Conservation (phyloP, 2,888 invertebrate genomes). For the Himalopsyche kuldschensis region DNA sequence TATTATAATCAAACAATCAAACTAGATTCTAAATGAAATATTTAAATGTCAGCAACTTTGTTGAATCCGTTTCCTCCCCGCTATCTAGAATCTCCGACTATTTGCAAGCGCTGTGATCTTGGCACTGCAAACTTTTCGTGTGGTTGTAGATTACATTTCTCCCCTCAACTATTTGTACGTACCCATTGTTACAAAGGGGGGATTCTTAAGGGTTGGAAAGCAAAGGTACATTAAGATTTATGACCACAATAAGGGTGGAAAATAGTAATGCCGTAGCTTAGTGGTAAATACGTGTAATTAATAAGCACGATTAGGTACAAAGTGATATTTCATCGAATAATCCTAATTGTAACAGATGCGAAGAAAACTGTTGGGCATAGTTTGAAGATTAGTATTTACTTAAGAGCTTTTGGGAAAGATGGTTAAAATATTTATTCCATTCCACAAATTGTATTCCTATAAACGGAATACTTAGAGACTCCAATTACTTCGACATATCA, state of each 20-base stretch:
- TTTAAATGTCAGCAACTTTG: too few species aligned
- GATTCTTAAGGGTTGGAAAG: not conserved
- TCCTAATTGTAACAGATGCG: not conserved
- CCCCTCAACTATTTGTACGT: not conserved
- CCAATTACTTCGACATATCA: too few species aligned
- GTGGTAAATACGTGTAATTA: not conserved
- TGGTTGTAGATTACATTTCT: not conserved
- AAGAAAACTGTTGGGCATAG: not conserved
- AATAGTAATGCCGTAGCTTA: not conserved
- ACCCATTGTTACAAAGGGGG: not conserved
- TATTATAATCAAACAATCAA: too few species aligned
- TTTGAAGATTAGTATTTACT: too few species aligned
- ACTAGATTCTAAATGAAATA: too few species aligned
- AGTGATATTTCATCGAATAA: not conserved
- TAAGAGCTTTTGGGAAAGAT: too few species aligned
- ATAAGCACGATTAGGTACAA: not conserved
- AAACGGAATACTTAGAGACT: too few species aligned
- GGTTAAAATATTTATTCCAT: too few species aligned
- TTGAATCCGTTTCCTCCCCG: too few species aligned
- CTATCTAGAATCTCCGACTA: too few species aligned
- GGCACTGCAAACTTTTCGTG: not conserved
- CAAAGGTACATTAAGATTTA: constrained; percentile 3
- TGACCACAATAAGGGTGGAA: constrained; percentile 2
- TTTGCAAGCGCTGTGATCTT: not conserved
- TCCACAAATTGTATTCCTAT: too few species aligned